Evolutionary conservation across 2,888 invertebrate species (phyloP), one percentile per base, ranked within the genome.

Genomic region (Heterodera filipjevi): DNA sequence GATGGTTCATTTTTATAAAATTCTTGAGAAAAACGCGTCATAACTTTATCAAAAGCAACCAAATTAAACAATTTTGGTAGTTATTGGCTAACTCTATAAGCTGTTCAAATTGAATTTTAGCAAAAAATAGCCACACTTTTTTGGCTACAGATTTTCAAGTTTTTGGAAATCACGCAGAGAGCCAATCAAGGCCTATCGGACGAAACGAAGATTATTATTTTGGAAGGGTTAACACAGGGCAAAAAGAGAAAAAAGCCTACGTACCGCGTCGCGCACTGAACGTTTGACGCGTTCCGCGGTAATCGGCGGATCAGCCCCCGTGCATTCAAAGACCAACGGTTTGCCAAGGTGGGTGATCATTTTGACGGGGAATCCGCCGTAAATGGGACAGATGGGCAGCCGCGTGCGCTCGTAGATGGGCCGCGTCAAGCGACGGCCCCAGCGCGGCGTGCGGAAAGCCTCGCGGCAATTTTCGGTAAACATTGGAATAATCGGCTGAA

Each of bases 301-400:
- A 27, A 27, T 16, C 14, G 44, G 74, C n/a, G 22, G 53, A 16
- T 10, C n/a, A 71, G 2, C 32, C 10, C 3, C 49, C 14, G 49
- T 0, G 44, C 27, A n/a, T 10, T 59, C 59, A 72, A 88, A 88
- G 59, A 78, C 80, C 71, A 88, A 82, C 27, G 86, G 86, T 68
- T 82, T 83, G 30, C 88, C 87, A 10, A 88, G 83, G 83, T 88
- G 88, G 3, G 88, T 88, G 78, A 86, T 81, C 88, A 88, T 87
- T 84, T 98, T 98, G 16, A 99, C 98, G 8, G 98, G 98, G 91
- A 98, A 98, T 33, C 96, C 96, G 22, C 99, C 98, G 91, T 96
- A 98, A 81, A 97, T 93, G 5, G 97, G 96, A 81, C 94, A 93
- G 44, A 96, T 92, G 1, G 98, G 99, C 86, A 97, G 92, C 83